Evolutionary conservation across 1,140 invertebrate species (phyloP).

Genomic region (Vollenhovia emeryi): DNA sequence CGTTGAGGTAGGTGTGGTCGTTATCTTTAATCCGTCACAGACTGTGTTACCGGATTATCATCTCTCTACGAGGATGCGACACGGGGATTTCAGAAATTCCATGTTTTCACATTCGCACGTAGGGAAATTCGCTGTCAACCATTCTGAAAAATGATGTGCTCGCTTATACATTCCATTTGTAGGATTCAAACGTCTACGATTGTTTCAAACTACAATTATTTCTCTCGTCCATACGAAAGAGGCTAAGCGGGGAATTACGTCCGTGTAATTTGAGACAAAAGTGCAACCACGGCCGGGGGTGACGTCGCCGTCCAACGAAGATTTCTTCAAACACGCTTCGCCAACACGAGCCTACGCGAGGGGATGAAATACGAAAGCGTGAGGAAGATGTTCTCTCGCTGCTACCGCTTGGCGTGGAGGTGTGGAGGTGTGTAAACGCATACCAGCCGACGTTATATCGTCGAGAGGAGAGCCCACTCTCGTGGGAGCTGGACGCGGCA

Average conservation of each 20-base stretch:
- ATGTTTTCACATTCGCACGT: background rate
- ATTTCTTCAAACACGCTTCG: background rate
- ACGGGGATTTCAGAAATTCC: background rate
- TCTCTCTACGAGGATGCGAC: background rate
- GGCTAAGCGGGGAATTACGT: background rate
- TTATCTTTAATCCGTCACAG: background rate
- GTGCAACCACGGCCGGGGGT: background rate
- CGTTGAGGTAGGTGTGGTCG: background rate
- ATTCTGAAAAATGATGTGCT: background rate
- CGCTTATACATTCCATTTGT: background rate
- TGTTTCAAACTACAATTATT: background rate
- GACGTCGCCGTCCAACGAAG: no score
- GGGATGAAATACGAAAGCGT: constrained; percentile 2
- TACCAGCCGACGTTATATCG: constrained; percentile 39
- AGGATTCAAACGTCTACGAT: background rate
- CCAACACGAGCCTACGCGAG: background rate
- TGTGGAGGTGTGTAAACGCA: background rate
- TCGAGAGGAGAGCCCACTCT: constrained; percentile 17
- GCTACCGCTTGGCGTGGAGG: background rate
- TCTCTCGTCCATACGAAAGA: background rate
- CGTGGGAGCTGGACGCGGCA: constrained; percentile 42
- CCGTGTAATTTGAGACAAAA: background rate
- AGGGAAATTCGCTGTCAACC: background rate
- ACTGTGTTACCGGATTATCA: background rate
- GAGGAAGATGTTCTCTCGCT: constrained; percentile 23